These are phyloP conservation scores for Pholis gunnellus DNA, from an alignment of 2,113 vertebrate genomes.

Conservation along the genomic window DNA sequence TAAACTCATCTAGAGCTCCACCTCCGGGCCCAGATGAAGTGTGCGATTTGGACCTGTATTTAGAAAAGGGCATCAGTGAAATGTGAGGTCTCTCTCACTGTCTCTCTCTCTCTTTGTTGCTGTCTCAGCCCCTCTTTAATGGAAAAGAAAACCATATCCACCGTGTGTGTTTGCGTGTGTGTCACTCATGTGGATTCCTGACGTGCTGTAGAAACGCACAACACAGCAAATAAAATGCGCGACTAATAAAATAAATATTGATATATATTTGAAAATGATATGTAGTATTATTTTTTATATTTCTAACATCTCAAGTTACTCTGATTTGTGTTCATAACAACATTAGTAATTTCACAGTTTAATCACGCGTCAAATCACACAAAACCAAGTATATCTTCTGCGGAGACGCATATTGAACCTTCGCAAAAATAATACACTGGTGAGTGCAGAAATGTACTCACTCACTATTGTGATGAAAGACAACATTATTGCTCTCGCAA, in stretches of 20 bases:
- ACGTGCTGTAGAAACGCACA: not conserved
- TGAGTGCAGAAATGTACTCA: conserved; percentile 66
- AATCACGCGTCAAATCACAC: conserved; percentile 38
- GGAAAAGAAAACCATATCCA: conserved; percentile 31
- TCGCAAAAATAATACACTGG: conserved; percentile 48
- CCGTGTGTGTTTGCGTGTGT: not conserved
- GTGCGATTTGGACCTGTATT: conserved; percentile 79
- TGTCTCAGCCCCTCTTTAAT: conserved; percentile 33
- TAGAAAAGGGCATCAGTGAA: conserved; percentile 77
- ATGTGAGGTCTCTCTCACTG: conserved; percentile 67
- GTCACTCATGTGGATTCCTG: conserved; percentile 22
- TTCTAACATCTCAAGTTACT: conserved; percentile 15
- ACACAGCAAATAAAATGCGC: not conserved
- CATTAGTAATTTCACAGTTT: not conserved
- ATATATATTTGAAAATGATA: not conserved
- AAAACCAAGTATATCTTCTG: conserved; percentile 42
- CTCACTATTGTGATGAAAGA: conserved; percentile 75
- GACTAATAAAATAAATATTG: not conserved
- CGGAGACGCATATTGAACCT: conserved; percentile 42
- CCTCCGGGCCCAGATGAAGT: conserved; percentile 79
- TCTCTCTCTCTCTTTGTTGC: conserved; percentile 30
- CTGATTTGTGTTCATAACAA: not conserved
- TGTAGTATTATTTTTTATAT: not conserved
- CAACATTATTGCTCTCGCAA: conserved; percentile 78
- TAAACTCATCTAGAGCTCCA: conserved; percentile 81